Evolutionary conservation across 2,888 invertebrate genomes (phyloP).

Genomic region (Andrena camellia): DNA sequence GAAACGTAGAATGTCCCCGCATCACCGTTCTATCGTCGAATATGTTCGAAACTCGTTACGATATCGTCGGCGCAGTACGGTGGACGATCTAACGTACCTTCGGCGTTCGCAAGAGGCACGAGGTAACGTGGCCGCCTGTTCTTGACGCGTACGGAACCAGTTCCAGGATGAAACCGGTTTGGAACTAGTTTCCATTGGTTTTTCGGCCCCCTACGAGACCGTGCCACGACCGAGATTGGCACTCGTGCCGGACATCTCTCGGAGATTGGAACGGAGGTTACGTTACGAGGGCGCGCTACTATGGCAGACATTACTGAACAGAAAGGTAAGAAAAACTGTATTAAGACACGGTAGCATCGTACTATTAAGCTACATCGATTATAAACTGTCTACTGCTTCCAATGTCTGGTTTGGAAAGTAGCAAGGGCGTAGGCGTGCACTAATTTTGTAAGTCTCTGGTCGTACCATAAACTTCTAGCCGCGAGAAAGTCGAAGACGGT

Average conservation of each 20-base stretch:
- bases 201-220: constrained; percentile 66
- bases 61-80: background rate
- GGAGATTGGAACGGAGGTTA: constrained; percentile 49
- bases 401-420: constrained; percentile 36
- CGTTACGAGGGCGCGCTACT: constrained; percentile 33
- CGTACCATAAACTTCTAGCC: constrained; percentile 1
- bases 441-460: background rate
- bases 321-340: constrained; percentile 62
- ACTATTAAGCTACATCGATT: background rate
- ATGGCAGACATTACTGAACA: constrained; percentile 60
- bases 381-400: background rate
- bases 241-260: constrained; percentile 56
- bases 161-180: constrained; percentile 79
- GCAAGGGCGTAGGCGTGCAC: background rate
- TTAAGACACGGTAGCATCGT: background rate
- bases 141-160: constrained; percentile 77
- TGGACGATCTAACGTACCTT: background rate
- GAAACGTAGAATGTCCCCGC: background rate
- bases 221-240: constrained; percentile 56
- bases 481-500: constrained; percentile 47
- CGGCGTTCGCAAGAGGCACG: constrained; percentile 3
- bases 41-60: constrained; percentile 59
- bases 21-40: constrained; percentile 12
- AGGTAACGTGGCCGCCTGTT: constrained; percentile 72
- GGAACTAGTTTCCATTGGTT: constrained; percentile 77